phyloP scores from a whole-genome alignment of 2,888 invertebrate species.

The Sphaerophoria taeniata region DNA sequence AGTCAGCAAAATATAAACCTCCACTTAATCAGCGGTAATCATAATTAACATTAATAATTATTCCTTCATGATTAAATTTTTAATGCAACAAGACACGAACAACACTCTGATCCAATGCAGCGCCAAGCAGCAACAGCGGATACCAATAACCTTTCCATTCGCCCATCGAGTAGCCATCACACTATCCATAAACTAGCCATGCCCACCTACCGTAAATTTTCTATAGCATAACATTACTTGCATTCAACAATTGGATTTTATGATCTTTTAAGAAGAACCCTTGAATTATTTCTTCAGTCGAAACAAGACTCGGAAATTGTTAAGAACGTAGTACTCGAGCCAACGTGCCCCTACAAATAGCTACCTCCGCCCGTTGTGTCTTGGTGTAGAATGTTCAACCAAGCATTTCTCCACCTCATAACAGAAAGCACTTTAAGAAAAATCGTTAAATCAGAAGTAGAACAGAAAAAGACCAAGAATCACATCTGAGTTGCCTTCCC shows the following conservation, averaged over 20 bases:
- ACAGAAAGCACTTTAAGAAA: background rate
- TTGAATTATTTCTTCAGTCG: constrained; percentile 51
- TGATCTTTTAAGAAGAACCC: constrained; percentile 57
- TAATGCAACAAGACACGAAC: constrained; percentile 42
- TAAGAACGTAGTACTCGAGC: constrained; percentile 3
- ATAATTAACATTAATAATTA: constrained; percentile 23
- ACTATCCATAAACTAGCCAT: constrained; percentile 30
- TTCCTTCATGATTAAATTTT: constrained; percentile 8
- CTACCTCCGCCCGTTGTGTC: background rate
- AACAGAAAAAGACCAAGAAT: constrained; percentile 43
- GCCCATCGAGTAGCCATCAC: constrained; percentile 1
- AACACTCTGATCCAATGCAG: background rate
- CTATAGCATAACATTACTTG: constrained; percentile 15
- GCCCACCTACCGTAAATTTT: constrained; percentile 48
- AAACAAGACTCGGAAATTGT: constrained; percentile 39
- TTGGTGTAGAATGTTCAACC: constrained; percentile 28
- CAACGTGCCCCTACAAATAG: background rate
- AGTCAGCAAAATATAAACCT: background rate
- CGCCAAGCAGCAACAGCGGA: background rate
- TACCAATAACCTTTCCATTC: constrained; percentile 16
- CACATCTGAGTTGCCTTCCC: constrained; percentile 58
- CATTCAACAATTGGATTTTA: constrained; percentile 41
- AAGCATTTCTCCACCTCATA: constrained; percentile 40
- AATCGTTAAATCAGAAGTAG: constrained; percentile 60
- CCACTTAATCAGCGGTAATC: constrained; percentile 19